A percentile compares a stretch with the other conserved stretches of the same genome.
These are phyloP conservation scores for Ptychobarbus kaznakovi DNA, from an alignment of 2,797 vertebrate species.

Conservation along the genomic window DNA sequence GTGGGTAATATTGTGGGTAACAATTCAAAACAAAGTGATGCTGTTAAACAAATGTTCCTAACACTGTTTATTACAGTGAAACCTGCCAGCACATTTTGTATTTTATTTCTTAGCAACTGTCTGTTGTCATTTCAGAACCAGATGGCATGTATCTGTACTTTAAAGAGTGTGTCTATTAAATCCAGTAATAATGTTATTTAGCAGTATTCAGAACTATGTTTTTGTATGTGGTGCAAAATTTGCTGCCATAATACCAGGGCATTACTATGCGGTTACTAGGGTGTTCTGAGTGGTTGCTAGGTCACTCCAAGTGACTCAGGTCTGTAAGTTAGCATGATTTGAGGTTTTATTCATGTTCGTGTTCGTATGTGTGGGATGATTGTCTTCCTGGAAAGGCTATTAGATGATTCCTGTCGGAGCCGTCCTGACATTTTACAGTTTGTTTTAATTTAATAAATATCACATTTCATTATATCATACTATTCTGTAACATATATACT, in stretches of 20 bases:
- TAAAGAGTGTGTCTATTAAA: neutral
- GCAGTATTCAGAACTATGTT: neutral
- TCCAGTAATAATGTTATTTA: neutral
- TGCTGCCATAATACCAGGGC: neutral
- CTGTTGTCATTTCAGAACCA: slow-evolving; percentile 24
- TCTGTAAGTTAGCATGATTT: neutral
- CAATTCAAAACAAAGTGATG: slow-evolving; percentile 10
- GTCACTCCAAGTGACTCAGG: neutral
- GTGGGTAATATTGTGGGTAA: slow-evolving; percentile 23
- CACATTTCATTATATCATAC: neutral
- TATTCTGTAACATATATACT: too few species aligned
- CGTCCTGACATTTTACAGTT: neutral
- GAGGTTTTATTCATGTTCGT: neutral
- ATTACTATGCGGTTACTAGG: neutral
- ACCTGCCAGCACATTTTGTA: slow-evolving; percentile 22
- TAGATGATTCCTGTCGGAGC: neutral
- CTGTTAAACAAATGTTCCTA: slow-evolving; percentile 6
- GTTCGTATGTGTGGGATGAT: neutral
- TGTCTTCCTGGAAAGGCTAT: neutral
- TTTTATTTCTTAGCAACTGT: neutral
- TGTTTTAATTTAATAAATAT: neutral
- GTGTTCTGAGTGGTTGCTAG: neutral
- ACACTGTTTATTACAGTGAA: slow-evolving; percentile 1
- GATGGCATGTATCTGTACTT: slow-evolving; percentile 26
- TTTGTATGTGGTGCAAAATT: neutral